Evolutionary conservation across 1,140 invertebrate genomes (phyloP).

Genomic region (Leptoteleia sp.): DNA sequence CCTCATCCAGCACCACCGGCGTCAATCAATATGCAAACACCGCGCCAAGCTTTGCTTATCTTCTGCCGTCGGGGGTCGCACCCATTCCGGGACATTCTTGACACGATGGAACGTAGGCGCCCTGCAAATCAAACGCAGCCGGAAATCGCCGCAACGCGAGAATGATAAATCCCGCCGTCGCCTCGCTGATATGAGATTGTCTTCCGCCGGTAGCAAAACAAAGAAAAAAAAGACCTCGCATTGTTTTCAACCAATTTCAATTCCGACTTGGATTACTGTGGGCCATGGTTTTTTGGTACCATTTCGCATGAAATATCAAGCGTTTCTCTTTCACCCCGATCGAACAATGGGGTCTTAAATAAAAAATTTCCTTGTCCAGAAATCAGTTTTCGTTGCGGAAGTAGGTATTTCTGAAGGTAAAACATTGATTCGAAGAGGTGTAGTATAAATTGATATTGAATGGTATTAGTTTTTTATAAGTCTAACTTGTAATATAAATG

Average conservation of each 20-base stretch:
- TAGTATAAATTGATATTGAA: no score
- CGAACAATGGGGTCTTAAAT: no score
- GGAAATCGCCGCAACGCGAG: slow-evolving; percentile 55
- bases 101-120: slow-evolving; percentile 57
- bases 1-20: slow-evolving; percentile 69
- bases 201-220: slow-evolving; percentile 4
- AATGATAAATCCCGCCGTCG: slow-evolving; percentile 43
- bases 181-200: slow-evolving; percentile 34
- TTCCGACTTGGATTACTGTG: slow-evolving; percentile 8
- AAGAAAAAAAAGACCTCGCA: neutral
- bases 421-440: no score
- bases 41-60: slow-evolving; percentile 79
- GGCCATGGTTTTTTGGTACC: no score
- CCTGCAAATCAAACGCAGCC: slow-evolving; percentile 61
- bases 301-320: no score
- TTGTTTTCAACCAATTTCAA: slow-evolving; percentile 9
- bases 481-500: no score
- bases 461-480: no score
- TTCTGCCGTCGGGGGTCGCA: slow-evolving; percentile 67
- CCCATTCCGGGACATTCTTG: slow-evolving; percentile 65
- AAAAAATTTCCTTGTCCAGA: no score
- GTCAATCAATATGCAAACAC: slow-evolving; percentile 81
- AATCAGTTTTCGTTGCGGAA: no score
- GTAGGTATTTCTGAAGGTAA: no score
- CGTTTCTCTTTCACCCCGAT: no score